A percentile compares a stretch with the other conserved stretches of the same genome.
These are phyloP conservation scores for Scaptomyza hsui DNA, from an alignment of 1,140 invertebrate species.

Conservation along the genomic window DNA sequence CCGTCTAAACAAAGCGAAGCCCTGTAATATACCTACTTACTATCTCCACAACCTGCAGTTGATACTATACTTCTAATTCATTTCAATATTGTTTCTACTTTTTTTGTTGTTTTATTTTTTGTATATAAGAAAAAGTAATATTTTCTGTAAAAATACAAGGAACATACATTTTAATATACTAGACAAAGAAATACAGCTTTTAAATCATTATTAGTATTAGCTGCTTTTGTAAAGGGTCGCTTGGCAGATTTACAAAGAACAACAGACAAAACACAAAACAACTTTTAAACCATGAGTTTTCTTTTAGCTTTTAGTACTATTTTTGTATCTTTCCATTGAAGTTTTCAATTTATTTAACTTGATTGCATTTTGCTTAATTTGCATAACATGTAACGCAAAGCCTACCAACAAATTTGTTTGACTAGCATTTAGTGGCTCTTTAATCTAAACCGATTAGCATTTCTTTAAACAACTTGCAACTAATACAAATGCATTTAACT, in stretches of 20 bases:
- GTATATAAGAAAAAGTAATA: slow-evolving; percentile 16
- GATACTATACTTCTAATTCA: slow-evolving; percentile 25
- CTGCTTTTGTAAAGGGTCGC: slow-evolving; percentile 13
- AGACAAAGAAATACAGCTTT: background rate
- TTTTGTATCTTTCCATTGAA: slow-evolving; percentile 23
- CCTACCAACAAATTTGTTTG: slow-evolving; percentile 67
- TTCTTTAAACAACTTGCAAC: slow-evolving; percentile 55
- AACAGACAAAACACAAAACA: slow-evolving; percentile 29
- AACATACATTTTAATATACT: slow-evolving; percentile 26
- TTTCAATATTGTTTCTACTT: slow-evolving; percentile 20
- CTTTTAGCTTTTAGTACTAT: slow-evolving; percentile 24
- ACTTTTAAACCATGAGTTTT: slow-evolving; percentile 10
- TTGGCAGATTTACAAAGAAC: slow-evolving; percentile 32
- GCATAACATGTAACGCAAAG: slow-evolving; percentile 70
- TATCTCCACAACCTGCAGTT: slow-evolving; percentile 11
- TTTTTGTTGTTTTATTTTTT: slow-evolving; percentile 27
- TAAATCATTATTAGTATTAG: slow-evolving; percentile 18
- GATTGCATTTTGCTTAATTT: slow-evolving; percentile 74
- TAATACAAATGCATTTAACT: slow-evolving; percentile 34
- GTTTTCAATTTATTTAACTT: slow-evolving; percentile 44
- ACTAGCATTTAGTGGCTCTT: slow-evolving; percentile 78
- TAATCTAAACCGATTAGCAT: slow-evolving; percentile 68
- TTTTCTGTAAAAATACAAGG: slow-evolving; percentile 39
- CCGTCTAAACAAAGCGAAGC: slow-evolving; percentile 20
- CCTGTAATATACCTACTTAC: slow-evolving; percentile 39